phyloP scores from a whole-genome alignment of 2,888 invertebrate genomes.

The Hypselothyrea guttata region DNA sequence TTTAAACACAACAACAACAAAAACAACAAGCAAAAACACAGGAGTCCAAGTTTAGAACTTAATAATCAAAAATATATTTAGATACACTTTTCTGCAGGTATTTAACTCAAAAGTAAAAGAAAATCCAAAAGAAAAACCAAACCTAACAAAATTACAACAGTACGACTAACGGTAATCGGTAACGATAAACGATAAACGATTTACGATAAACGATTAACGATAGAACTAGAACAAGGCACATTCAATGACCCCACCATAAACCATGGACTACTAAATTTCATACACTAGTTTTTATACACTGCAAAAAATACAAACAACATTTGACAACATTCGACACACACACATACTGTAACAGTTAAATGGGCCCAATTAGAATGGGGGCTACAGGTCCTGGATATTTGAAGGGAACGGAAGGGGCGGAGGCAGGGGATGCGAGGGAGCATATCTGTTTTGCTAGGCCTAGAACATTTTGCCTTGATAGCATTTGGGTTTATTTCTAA shows the following conservation, averaged over 20 bases:
- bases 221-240: slow-evolving; percentile 69
- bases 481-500: slow-evolving; percentile 62
- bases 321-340: slow-evolving; percentile 17
- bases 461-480: slow-evolving; percentile 66
- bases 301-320: slow-evolving; percentile 18
- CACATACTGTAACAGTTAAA: slow-evolving; percentile 60
- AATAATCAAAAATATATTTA: slow-evolving; percentile 77
- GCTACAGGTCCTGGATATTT: slow-evolving; percentile 14
- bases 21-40: slow-evolving; percentile 64
- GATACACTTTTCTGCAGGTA: slow-evolving; percentile 78
- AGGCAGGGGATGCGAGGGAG: slow-evolving; percentile 44
- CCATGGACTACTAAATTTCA: slow-evolving; percentile 72
- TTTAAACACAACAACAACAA: slow-evolving; percentile 45
- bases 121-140: slow-evolving; percentile 18
- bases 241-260: slow-evolving; percentile 72
- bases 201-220: slow-evolving; percentile 35
- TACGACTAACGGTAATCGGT: slow-evolving; percentile 20
- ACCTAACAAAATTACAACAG: slow-evolving; percentile 41
- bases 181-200: slow-evolving; percentile 20
- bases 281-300: slow-evolving; percentile 70
- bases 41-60: slow-evolving; percentile 77
- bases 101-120: slow-evolving; percentile 51
- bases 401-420: slow-evolving; percentile 10
- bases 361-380: slow-evolving; percentile 62
- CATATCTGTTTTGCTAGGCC: slow-evolving; percentile 68